Evolutionary conservation across 2,113 vertebrate genomes (phyloP).

Genomic region (Rattus norvegicus): GRCr8 NC_086027.1:46537001-46537500

Average conservation of each 20-base stretch:
- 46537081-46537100: not conserved
- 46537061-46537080: not conserved
- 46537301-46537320: not conserved
- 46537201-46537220: not conserved
- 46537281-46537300: not conserved
- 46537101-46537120: not conserved
- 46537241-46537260: not conserved
- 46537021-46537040: not conserved
- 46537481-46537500: not conserved
- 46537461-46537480: not conserved
- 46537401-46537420: not conserved
- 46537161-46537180: not conserved
- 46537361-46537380: not conserved
- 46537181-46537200: not conserved
- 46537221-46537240: not conserved
- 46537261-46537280: not conserved
- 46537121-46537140: not conserved
- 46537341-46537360: not conserved
- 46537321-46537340: not conserved
- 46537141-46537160: not conserved
- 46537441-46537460: not conserved
- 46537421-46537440: constrained; percentile 15
- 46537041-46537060: not conserved
- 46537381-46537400: constrained; percentile 6
- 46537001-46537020: not conserved